Evolutionary conservation across 2,797 vertebrate species (phyloP), one percentile per base, ranked within the genome.

Genomic region (Enteromius viviparus): DNA sequence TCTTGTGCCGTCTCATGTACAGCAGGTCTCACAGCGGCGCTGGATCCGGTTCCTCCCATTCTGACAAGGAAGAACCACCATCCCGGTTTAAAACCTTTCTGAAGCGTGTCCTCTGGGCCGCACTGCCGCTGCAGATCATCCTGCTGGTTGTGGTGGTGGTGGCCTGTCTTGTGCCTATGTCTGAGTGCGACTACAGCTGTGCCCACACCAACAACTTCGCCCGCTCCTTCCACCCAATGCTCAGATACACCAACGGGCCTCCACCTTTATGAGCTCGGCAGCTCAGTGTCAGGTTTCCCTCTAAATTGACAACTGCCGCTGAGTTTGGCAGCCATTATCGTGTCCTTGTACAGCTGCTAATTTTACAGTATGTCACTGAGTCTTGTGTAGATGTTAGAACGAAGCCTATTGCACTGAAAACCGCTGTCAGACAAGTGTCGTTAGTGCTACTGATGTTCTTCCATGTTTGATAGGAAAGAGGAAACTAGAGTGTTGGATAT

Each of bases 41-140:
- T 98, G 97, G 97, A 95, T 97, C 91, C 95, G 97, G 53, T 99
- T 98, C 95, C 97, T 99, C 88, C 97, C 97, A 8, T 98, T 99
- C 96, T 99, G 96, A 99, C 88, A 74, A 83, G 0, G 89, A 81
- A 0, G 75, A 51, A 0, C 66, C 60, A 23, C 49, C 7, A 1
- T 66, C 83, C 79, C 88, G 84, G 71, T 86, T 60, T 26, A 37
- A 88, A 70, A 88, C 93, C 69, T 96, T 98, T 89, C 91, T 97
- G 88, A 79, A 93, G 79, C 94, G 98, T 79, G 96, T 98, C 85
- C 94, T 99, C 76, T 94, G 96, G 90, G 95, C 95, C 0, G 97
- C 98, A 42, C 93, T 99, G 77, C 97, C 97, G 0, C 89, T 99
- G 72, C 98, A 99, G 93, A 91, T 99, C 21, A 81, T 98, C 87